These are phyloP conservation scores for Pilophorus perplexus DNA, from an alignment of 2,888 invertebrate species.

Conservation along the genomic window DNA sequence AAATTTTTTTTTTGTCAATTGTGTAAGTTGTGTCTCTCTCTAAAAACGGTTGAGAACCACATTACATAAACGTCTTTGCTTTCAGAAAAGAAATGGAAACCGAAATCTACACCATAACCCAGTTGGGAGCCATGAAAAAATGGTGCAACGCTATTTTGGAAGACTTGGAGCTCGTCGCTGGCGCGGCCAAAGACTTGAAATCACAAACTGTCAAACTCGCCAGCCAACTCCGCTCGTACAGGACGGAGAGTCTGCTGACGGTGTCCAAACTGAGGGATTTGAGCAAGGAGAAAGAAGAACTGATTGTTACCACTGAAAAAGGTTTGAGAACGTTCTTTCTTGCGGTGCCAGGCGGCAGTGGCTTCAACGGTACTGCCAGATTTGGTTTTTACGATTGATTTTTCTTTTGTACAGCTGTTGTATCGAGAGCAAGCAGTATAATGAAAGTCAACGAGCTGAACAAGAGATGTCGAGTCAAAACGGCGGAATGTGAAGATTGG, in stretches of 20 bases:
- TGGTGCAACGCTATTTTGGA: constrained; percentile 31
- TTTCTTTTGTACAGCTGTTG: too few relatives aligned
- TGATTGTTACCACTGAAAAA: constrained; percentile 14
- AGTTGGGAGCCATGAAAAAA: constrained; percentile 24
- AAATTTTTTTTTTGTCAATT: too few relatives aligned
- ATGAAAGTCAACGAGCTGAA: constrained; percentile 17
- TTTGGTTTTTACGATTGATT: too few relatives aligned
- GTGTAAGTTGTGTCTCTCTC: not conserved
- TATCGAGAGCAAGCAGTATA: constrained; percentile 19
- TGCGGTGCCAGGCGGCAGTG: too few relatives aligned
- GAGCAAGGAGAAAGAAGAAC: constrained; percentile 14
- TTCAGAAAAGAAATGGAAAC: constrained; percentile 14
- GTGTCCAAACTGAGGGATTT: constrained; percentile 11
- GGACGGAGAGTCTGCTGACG: constrained; percentile 1
- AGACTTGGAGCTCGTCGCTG: not conserved
- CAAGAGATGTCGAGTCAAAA: constrained; percentile 16
- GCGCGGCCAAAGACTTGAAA: not conserved
- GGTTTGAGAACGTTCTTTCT: not conserved
- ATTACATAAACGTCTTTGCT: too few relatives aligned
- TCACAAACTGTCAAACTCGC: not conserved
- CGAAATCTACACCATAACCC: constrained; percentile 17
- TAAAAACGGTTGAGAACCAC: not conserved
- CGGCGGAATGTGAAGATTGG: constrained; percentile 21
- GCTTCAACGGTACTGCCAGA: too few relatives aligned
- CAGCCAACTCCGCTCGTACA: not conserved